Base-by-base conservation (phyloP, 2,888 invertebrate genomes). In the Phalangium opilio region DNA sequence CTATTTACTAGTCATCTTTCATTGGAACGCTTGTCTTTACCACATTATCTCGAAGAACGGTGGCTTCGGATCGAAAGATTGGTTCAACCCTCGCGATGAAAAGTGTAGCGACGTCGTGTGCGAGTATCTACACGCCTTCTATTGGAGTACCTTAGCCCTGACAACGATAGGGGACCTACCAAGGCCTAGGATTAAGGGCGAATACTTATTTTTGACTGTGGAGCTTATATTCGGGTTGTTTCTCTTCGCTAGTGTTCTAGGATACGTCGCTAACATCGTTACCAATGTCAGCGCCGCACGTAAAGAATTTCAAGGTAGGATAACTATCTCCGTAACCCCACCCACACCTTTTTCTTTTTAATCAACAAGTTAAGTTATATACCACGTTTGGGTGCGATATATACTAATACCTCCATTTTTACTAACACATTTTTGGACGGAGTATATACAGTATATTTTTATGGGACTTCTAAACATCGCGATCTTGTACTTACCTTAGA, bases 21-120 rank as follows among this genome's bases (percentile, higher is more conserved):
- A 96, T 76, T 96, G 95, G 95, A 96, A 96, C 72, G 93, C 93
- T 65, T 96, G 95, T 74, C 76, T 96, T 70, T 93, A 90, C 74
- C 87, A 91, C 75, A 83, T 95, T 68, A 86, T 91, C 67, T 81
- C 85, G 75, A 86, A 87, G 74, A 87, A 87, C 74, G 83, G 86
- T 73, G 87, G 86, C 60, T 89, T 89, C 71, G 87, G 87, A 63
- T 84, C 84, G 2, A 45, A 52, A n/a, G 54, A 58, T 50, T 57
- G 58, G 58, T 56, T 57, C 39, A 50, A 51, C 32, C 83, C 83
- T 69, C 79, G 79, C 66, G 84, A 84, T 66, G 78, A 81, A 43
- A 40, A 48, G 49, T 51, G 55, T 34, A 54, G 58, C 40, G 89
- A 89, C 68, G 85, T 86, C 63, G 81, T 89, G 69, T 82, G 87